Conservation (phyloP, 2,797 vertebrate species). For the Halcyon chelicuti region DNA sequence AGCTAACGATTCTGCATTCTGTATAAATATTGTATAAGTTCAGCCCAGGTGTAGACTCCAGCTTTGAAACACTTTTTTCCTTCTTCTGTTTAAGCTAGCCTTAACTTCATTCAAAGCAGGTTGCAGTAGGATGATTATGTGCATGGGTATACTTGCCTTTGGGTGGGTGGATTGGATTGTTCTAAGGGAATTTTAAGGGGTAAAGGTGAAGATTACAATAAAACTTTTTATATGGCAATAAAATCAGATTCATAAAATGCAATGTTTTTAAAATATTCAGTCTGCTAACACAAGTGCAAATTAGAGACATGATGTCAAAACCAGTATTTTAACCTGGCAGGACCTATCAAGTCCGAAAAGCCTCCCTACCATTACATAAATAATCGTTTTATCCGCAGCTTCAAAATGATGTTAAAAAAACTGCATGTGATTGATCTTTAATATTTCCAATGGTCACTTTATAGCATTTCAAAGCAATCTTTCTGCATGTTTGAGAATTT, state of each 20-base stretch:
- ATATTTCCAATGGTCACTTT: constrained; percentile 20
- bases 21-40: neutral
- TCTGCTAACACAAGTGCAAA: neutral
- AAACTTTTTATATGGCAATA: neutral
- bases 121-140: neutral
- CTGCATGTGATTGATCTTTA: neutral
- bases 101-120: neutral
- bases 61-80: neutral
- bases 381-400: neutral
- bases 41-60: neutral
- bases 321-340: neutral
- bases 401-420: neutral
- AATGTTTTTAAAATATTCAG: neutral
- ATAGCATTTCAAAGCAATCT: constrained; percentile 28
- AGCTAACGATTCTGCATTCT: constrained; percentile 9
- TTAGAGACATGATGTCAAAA: neutral
- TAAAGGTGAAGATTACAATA: neutral
- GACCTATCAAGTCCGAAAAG: neutral
- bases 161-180: neutral
- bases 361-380: neutral
- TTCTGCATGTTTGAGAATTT: neutral
- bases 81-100: neutral
- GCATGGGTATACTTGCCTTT: neutral
- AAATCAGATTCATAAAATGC: neutral
- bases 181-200: neutral